These are phyloP conservation scores for Drosophila histrio DNA, from an alignment of 2,888 invertebrate genomes.

Conservation along the genomic window DNA sequence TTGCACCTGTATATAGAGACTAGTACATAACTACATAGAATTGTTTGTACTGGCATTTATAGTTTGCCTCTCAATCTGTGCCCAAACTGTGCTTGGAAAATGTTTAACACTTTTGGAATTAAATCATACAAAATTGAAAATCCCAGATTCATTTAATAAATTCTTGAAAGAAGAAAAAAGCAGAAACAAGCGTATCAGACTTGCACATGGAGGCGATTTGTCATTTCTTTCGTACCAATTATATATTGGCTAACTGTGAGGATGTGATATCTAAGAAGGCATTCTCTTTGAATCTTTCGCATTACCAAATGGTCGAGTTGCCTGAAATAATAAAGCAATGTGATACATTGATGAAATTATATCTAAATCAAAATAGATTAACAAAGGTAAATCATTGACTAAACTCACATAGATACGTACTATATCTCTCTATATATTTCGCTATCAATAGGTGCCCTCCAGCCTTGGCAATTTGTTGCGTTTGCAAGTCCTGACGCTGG, in stretches of 20 bases:
- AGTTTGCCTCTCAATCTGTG: constrained; percentile 9
- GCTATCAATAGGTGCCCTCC: constrained; percentile 82
- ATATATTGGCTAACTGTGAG: constrained; percentile 88
- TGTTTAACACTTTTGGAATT: constrained; percentile 35
- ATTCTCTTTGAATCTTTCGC: constrained; percentile 87
- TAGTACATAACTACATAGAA: constrained; percentile 3
- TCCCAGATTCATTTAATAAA: neutral
- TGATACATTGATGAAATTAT: constrained; percentile 86
- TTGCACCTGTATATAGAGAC: neutral
- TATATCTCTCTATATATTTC: neutral
- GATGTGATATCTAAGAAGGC: constrained; percentile 87
- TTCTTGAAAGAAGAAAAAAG: neutral
- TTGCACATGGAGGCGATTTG: constrained; percentile 87
- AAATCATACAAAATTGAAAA: constrained; percentile 27
- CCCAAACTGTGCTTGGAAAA: constrained; percentile 31
- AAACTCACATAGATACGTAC: neutral
- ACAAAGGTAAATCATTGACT: constrained; percentile 81
- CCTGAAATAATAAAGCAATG: constrained; percentile 86
- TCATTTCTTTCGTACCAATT: constrained; percentile 89
- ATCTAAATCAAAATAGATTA: constrained; percentile 88
- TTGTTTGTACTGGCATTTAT: constrained; percentile 32
- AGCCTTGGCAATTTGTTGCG: constrained; percentile 86
- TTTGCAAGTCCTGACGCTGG: constrained; percentile 87
- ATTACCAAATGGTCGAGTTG: constrained; percentile 87
- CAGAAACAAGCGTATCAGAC: neutral